A percentile compares a stretch with the other conserved stretches of the same genome.
These are phyloP conservation scores for Misgurnus mizolepis DNA, from an alignment of 2,113 vertebrate genomes.

Conservation along the genomic window DNA sequence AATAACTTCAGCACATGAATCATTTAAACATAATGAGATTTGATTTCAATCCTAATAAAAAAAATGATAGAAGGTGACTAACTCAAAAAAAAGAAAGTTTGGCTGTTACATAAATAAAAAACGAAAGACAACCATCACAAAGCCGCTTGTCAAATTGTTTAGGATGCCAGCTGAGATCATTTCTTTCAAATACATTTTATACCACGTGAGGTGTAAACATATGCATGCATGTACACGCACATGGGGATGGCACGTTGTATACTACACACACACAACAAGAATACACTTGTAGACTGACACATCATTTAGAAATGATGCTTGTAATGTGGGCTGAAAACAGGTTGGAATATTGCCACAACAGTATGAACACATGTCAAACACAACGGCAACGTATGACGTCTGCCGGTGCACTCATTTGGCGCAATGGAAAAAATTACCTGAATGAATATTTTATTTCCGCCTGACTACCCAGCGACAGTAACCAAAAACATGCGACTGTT, in stretches of 20 bases:
- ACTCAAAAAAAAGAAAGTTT: not conserved
- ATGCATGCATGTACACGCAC: not conserved
- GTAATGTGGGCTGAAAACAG: constrained; percentile 25
- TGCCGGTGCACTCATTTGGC: constrained; percentile 41
- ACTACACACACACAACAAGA: not conserved
- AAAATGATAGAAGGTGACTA: not conserved
- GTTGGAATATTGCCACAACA: constrained; percentile 23
- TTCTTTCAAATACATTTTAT: constrained; percentile 21
- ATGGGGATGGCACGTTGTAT: not conserved
- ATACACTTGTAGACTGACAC: constrained; percentile 33
- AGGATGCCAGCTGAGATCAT: not conserved
- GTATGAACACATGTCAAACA: constrained; percentile 27
- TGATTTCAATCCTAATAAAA: not conserved
- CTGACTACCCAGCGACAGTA: constrained; percentile 7
- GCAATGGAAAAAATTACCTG: constrained; percentile 43
- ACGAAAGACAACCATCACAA: too few relatives aligned
- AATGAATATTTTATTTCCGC: not conserved
- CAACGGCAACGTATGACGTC: constrained; percentile 11
- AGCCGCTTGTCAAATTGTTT: too few relatives aligned
- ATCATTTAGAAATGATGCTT: constrained; percentile 41
- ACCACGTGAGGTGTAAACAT: not conserved
- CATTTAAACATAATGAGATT: not conserved
- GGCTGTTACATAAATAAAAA: too few relatives aligned
- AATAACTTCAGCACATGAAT: constrained; percentile 8
- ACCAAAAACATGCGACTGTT: constrained; percentile 21